Evolutionary conservation across 2,797 vertebrate genomes (phyloP), one percentile per base, ranked within the genome.

Genomic region (Gobionotothen gibberifrons): DNA sequence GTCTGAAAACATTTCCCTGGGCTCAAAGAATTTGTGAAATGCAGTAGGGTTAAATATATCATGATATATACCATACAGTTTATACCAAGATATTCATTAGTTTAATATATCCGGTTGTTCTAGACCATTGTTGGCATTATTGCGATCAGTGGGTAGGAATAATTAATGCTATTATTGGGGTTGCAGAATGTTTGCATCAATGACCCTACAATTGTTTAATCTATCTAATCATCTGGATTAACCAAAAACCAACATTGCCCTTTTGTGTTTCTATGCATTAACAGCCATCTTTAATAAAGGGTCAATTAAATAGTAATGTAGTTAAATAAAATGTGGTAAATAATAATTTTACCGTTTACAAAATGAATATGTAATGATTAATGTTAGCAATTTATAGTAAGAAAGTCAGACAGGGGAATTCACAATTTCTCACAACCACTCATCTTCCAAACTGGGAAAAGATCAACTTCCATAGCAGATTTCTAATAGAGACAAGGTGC

Each of bases 391-490:
- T 36, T 36, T 36, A 36, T 36, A 36, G 32, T 36, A 9, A 36
- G 32, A 36, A 36, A 36, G 8, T 36, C 32, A 36, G 73, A 44
- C 46, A n/a, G 60, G 60, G 1, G 69, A 72, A 72, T 53, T 47
- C 36, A 72, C 17, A 19, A 67, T 63, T 72, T 72, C 29, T 57
- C n/a, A 55, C 52, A 74, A 21, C 53, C 55, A 42, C 68, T 59
- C 46, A 39, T 55, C 3, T 9, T 36, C 26, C 40, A 61, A 67
- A 55, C 17, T 48, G 10, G 47, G 7, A 64, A 57, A 74, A 69
- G 44, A 60, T 73, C 3, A 3, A 68, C 32, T 22, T 29, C 22
- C 36, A 56, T 11, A 53, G 51, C 46, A 61, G 26, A 55, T 63
- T 60, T 76, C 32, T 44, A 61, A 82, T 39, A 48, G 63, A 67